Evolutionary conservation across 2,797 vertebrate genomes (phyloP).

Genomic region (Hydrophis major): DNA sequence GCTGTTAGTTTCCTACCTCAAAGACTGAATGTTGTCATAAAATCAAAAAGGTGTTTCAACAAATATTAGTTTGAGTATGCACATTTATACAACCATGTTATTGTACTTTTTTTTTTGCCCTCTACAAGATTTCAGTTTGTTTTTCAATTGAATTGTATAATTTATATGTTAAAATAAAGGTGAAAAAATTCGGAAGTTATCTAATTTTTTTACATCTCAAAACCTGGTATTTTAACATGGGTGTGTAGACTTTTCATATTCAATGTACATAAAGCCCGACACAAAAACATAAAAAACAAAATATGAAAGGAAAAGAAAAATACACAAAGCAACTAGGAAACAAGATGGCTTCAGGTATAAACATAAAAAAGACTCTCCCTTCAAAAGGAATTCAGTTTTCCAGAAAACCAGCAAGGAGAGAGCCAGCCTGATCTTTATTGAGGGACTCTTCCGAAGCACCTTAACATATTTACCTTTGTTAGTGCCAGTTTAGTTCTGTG

Average conservation of each 20-base stretch:
- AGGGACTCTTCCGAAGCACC: neutral
- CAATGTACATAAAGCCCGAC: neutral
- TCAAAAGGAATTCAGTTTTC: neutral
- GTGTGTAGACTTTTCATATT: neutral
- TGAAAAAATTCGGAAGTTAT: neutral
- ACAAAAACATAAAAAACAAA: neutral
- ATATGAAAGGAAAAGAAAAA: neutral
- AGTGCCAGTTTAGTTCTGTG: neutral
- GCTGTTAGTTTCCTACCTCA: neutral
- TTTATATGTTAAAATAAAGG: neutral
- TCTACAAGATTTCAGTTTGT: neutral
- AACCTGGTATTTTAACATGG: neutral
- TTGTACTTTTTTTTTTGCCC: neutral
- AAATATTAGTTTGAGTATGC: neutral
- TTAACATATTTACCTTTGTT: neutral
- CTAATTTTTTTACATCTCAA: neutral
- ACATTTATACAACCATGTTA: neutral
- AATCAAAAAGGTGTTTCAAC: neutral
- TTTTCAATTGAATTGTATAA: neutral
- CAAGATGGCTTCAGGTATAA: neutral
- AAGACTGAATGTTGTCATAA: neutral
- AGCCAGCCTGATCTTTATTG: neutral
- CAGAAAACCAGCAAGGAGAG: neutral
- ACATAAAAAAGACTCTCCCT: neutral
- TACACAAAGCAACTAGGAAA: neutral